Evolutionary conservation across 30 jellyfish, hydroid and myxozoan genomes (phyloP).

Genomic region (Haliclystus octoradiatus): DNA sequence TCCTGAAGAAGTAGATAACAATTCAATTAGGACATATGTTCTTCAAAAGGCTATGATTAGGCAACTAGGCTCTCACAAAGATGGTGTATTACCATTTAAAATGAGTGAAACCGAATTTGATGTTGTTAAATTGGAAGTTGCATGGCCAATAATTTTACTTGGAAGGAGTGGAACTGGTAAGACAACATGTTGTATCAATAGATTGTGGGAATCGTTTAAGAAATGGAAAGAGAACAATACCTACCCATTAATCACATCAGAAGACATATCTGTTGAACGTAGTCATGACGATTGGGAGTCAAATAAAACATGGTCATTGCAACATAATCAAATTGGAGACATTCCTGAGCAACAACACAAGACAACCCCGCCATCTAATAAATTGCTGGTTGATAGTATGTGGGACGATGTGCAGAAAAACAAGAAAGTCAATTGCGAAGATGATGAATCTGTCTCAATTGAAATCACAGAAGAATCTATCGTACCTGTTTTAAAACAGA

Average conservation of each 20-base stretch:
- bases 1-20: slow-evolving; percentile 54
- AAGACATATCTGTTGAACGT: background rate
- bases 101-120: slow-evolving; percentile 56
- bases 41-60: slow-evolving; percentile 51
- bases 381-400: background rate
- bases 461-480: background rate
- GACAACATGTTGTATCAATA: slow-evolving; percentile 84
- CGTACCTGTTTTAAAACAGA: slow-evolving; percentile 4
- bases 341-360: no score
- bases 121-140: slow-evolving; percentile 37
- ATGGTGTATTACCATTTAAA: slow-evolving; percentile 61
- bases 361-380: no score
- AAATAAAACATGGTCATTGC: background rate
- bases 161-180: slow-evolving; percentile 97
- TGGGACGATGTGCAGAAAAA: background rate
- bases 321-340: background rate
- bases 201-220: slow-evolving; percentile 63
- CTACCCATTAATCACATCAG: background rate
- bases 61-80: slow-evolving; percentile 4
- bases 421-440: background rate
- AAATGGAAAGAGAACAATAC: slow-evolving; percentile 29
- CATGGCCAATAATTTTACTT: slow-evolving; percentile 49
- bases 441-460: background rate
- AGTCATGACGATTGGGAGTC: background rate
- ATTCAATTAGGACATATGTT: slow-evolving; percentile 55